Base-by-base conservation (phyloP, 1,140 invertebrate species). In the Helicoverpa zea region DNA sequence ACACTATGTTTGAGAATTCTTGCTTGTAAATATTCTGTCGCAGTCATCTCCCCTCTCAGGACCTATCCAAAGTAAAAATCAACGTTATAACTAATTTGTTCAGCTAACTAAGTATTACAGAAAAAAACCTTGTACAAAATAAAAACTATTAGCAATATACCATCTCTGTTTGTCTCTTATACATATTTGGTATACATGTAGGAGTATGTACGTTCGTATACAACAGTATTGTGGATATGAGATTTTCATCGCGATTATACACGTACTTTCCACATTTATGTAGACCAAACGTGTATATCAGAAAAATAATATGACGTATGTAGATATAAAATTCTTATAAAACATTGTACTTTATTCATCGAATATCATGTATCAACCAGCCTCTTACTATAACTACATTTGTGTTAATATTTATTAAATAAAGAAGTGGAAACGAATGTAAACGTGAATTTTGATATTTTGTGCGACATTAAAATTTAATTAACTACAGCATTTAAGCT, bases 311-410 rank as follows among this genome's bases (percentile, higher is more conserved):
- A 35, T 35, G 56, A 35, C 56, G 68, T 72, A 72, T 73, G 52
- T 73, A 58, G 51, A 58, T 73, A 73, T 73, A 73, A 73, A 73
- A 73, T 73, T 30, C 52, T 73, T 73, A 73, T 73, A 73, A 73
- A 73, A 73, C 70, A 73, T 73, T 73, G 70, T 73, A 73, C 70
- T 73, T 70, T 54, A 70, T 35, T 73, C 56, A 73, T 58, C 52
- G 70, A 43, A 73, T 52, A 73, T 54, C 70, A 58, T 30, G 52
- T 70, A 54, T 70, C 52, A 70, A 52, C 66, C 66, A 70, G 66
- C 49, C 49, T 70, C 66, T n/a, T 58, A 73, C 70, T 70, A 73
- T 70, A 73, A 9, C 70, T 73, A 70, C 18, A 54, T 70, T 72
- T 58, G 70, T 58, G 70, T 73, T n/a, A 56, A 54, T 43, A 58